Conservation (phyloP, 2,113 vertebrate species). For the Orycteropus afer region DNA sequence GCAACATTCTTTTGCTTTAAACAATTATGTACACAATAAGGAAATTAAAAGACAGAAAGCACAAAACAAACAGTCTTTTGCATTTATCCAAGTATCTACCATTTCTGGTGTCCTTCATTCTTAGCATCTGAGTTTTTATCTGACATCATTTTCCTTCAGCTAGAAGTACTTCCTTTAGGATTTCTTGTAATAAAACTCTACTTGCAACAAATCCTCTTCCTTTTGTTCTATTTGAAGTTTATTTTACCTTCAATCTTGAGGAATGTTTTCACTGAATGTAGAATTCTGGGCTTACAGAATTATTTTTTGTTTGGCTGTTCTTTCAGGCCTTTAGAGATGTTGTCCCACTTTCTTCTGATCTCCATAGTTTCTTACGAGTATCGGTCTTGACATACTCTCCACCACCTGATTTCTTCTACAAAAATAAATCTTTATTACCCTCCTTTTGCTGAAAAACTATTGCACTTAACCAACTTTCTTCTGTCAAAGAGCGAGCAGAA, state of each 20-base stretch:
- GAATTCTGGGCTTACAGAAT: not conserved
- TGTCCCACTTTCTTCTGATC: not conserved
- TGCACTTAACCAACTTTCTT: not conserved
- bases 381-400: not conserved
- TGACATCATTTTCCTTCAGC: not conserved
- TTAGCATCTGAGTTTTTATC: conserved; percentile 10
- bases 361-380: not conserved
- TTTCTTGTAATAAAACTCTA: not conserved
- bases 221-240: conserved; percentile 13
- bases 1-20: not conserved
- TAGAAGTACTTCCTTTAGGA: not conserved
- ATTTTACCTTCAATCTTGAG: not conserved
- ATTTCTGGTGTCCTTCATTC: not conserved
- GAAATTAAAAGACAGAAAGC: not conserved
- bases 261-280: conserved; percentile 9
- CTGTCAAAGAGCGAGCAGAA: not conserved
- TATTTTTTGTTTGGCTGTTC: not conserved
- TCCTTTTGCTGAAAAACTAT: conserved; percentile 15
- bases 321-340: not conserved
- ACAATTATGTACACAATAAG: not conserved
- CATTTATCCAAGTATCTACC: not conserved
- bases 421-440: not conserved
- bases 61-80: not conserved
- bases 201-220: not conserved
- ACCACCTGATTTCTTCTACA: not conserved